Conservation (phyloP, 1,140 invertebrate species). For the Drosophila pandora region DNA sequence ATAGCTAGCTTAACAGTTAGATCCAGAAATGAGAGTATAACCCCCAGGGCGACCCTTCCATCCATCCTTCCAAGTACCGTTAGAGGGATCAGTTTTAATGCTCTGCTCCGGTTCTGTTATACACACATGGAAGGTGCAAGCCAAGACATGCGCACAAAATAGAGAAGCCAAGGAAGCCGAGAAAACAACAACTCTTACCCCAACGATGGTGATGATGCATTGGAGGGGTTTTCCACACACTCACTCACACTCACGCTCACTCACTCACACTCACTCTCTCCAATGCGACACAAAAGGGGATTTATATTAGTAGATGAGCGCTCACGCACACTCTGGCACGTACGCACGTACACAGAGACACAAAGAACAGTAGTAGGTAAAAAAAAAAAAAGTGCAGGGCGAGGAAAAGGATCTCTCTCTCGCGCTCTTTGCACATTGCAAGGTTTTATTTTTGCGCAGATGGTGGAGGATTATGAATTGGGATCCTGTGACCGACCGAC, state of each 20-base stretch:
- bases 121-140: conserved; percentile 55
- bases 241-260: conserved; percentile 11
- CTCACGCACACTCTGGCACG: conserved; percentile 12
- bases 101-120: conserved; percentile 41
- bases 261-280: conserved; percentile 10
- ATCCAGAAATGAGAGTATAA: conserved; percentile 31
- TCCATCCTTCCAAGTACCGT: conserved; percentile 44
- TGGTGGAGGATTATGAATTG: conserved; percentile 80
- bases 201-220: conserved; percentile 71
- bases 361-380: conserved; percentile 40
- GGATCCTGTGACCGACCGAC: conserved; percentile 54
- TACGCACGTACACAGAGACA: conserved; percentile 4
- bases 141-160: conserved; percentile 65
- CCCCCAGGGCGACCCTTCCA: conserved; percentile 26
- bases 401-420: conserved; percentile 77
- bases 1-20: not conserved
- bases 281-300: conserved; percentile 46
- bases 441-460: conserved; percentile 81
- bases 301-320: conserved; percentile 46
- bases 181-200: conserved; percentile 14
- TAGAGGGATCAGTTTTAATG: conserved; percentile 77
- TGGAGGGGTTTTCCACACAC: conserved; percentile 66
- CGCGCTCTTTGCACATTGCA: conserved; percentile 77
- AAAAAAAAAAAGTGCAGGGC: conserved; percentile 52
- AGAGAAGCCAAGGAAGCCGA: conserved; percentile 16